Conservation (phyloP, 2,113 vertebrate species). For the Melanotaenia duboulayi region DNA sequence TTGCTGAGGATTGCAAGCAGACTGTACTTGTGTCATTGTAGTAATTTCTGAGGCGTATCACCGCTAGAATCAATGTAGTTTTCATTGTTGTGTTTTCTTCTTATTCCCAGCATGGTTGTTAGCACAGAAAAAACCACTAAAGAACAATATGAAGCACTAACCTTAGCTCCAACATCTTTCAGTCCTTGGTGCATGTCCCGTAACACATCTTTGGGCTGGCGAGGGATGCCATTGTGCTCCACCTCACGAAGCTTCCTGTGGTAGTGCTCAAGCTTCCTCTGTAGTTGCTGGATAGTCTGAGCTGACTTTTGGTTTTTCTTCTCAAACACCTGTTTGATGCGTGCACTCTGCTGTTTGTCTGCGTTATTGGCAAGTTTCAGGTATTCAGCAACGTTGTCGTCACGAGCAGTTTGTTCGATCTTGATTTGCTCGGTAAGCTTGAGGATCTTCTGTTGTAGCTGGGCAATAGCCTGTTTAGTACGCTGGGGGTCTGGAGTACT, state of each 20-base stretch:
- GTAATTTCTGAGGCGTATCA: too few species aligned
- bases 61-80: too few species aligned
- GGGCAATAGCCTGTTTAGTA: constrained; percentile 95
- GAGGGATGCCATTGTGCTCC: constrained; percentile 94
- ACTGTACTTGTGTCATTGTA: too few species aligned
- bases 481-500: constrained; percentile 94
- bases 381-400: constrained; percentile 97
- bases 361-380: constrained; percentile 95
- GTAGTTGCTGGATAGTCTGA: constrained; percentile 94
- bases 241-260: constrained; percentile 94
- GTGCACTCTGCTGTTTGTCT: constrained; percentile 96
- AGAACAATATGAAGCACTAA: constrained; percentile 60
- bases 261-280: constrained; percentile 96
- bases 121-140: neutral
- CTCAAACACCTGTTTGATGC: constrained; percentile 98
- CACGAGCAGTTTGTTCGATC: constrained; percentile 95
- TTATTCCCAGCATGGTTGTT: neutral
- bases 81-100: too few species aligned
- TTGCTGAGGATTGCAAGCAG: too few species aligned
- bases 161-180: constrained; percentile 96
- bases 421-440: constrained; percentile 98
- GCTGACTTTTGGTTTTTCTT: constrained; percentile 99
- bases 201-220: constrained; percentile 95
- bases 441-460: constrained; percentile 97
- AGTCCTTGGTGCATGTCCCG: constrained; percentile 98